Evolutionary conservation across 2,113 vertebrate genomes (phyloP), one percentile per base, ranked within the genome.

Genomic region (Megaleporinus macrocephalus): DNA sequence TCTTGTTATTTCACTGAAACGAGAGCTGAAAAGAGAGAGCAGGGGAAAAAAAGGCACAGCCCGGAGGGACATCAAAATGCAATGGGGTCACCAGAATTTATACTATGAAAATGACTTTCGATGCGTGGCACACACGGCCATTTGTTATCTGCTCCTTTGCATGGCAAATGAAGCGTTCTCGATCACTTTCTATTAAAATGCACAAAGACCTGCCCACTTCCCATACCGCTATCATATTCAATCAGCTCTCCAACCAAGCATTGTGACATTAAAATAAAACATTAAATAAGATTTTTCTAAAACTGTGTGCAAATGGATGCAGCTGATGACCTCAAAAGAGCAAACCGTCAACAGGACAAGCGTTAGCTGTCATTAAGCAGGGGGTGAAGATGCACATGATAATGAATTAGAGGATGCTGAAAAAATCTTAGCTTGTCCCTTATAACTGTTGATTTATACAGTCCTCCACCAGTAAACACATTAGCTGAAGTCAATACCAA

Each of bases 51-150:
- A 69, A 76, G 53, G 33, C 70, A 7, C 53, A 18, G n/a, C 49
- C 36, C n/a, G 7, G 73, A 73, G 30, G 33, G 73, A 57, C 33
- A 85, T 81, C 74, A 73, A 61, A 81, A 88, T 88, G 71, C 80
- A 88, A 82, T 65, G 75, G 65, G 81, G 81, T 85, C 78, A 83
- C 71, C 47, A 41, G 73, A 69, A 83, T 85, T 36, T 65, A 57
- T 87, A 73, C 77, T 71, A 80, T 65, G 68, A 84, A 88, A 85
- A 88, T 82, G 73, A 85, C 79, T 80, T 73, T 49, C 61, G 10
- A 61, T 66, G 65, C 20, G 27, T 74, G 36, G 22, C 49, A 66
- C 81, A 79, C 47, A 65, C 57, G 63, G 61, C 61, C 63, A 73
- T 81, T 78, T 51, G 71, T 85, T 88, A 82, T 80, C 74, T 79